phyloP scores from a whole-genome alignment of 2,113 vertebrate genomes.

The Narcine bancroftii region DNA sequence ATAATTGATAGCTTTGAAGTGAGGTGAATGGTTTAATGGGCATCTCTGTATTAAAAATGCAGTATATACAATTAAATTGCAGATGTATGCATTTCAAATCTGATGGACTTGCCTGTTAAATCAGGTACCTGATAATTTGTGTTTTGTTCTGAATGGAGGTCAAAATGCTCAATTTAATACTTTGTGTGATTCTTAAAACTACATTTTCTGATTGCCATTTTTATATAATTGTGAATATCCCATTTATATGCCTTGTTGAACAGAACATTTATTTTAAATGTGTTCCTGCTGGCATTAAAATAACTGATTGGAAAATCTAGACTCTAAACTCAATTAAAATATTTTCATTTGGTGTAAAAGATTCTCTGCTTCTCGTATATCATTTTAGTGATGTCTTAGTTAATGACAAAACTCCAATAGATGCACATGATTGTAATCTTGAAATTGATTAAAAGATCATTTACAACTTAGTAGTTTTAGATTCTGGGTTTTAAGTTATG shows the following conservation, averaged over 20 bases:
- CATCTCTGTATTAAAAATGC: not conserved
- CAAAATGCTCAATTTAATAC: not conserved
- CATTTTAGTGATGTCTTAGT: not conserved
- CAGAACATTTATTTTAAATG: constrained; percentile 33
- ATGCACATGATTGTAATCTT: not conserved
- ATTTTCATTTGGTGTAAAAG: constrained; percentile 5
- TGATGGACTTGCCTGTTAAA: not conserved
- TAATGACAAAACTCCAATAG: not conserved
- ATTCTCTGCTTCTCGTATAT: not conserved
- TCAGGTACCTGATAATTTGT: not conserved
- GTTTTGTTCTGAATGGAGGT: not conserved
- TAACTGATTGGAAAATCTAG: constrained; percentile 18
- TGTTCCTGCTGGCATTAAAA: constrained; percentile 21
- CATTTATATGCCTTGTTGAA: constrained; percentile 11
- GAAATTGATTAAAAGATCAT: not conserved
- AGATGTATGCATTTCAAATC: not conserved
- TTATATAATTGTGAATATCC: not conserved
- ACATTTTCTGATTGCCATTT: not conserved
- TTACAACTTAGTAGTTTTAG: not conserved
- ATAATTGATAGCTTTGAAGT: not conserved
- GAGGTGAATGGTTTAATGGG: not conserved
- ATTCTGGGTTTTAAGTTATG: no score
- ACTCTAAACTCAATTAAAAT: constrained; percentile 11
- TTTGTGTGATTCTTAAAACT: not conserved
- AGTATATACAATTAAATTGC: not conserved